These are phyloP conservation scores for Drosophila gunungcola DNA, from an alignment of 1,140 invertebrate species.

Conservation along the genomic window DNA sequence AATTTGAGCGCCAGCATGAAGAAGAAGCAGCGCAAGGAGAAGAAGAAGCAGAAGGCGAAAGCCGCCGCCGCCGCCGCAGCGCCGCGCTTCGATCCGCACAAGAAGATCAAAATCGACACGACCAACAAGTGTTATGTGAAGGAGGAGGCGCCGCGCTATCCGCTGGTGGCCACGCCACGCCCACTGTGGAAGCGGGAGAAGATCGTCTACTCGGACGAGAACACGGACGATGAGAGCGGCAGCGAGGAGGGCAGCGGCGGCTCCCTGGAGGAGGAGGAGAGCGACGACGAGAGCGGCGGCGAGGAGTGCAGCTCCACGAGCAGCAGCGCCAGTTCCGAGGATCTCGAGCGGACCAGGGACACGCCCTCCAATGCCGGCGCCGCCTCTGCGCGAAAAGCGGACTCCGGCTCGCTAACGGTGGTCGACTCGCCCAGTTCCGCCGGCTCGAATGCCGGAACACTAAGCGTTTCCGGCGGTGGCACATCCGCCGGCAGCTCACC, in stretches of 20 bases:
- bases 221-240: conserved; percentile 74
- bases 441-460: conserved; percentile 7
- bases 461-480: conserved; percentile 9
- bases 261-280: conserved; percentile 63
- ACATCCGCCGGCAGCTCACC: conserved; percentile 40
- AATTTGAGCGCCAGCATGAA: conserved; percentile 80
- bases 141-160: conserved; percentile 85
- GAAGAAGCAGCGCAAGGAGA: conserved; percentile 81
- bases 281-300: conserved; percentile 65
- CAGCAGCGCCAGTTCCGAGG: conserved; percentile 57
- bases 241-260: conserved; percentile 65
- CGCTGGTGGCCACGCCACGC: conserved; percentile 86
- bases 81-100: conserved; percentile 79
- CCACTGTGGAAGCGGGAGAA: conserved; percentile 86
- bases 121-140: conserved; percentile 85
- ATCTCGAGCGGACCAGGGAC: conserved; percentile 11
- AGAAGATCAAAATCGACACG: conserved; percentile 83
- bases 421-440: conserved; percentile 7
- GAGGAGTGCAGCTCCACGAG: conserved; percentile 61
- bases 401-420: not conserved
- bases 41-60: conserved; percentile 73
- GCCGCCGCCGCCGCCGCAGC: conserved; percentile 40
- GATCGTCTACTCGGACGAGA: conserved; percentile 79
- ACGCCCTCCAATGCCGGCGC: not conserved
- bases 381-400: not conserved